These are phyloP conservation scores for Dynastes maya DNA, from an alignment of 2,888 invertebrate species.

Conservation along the genomic window DNA sequence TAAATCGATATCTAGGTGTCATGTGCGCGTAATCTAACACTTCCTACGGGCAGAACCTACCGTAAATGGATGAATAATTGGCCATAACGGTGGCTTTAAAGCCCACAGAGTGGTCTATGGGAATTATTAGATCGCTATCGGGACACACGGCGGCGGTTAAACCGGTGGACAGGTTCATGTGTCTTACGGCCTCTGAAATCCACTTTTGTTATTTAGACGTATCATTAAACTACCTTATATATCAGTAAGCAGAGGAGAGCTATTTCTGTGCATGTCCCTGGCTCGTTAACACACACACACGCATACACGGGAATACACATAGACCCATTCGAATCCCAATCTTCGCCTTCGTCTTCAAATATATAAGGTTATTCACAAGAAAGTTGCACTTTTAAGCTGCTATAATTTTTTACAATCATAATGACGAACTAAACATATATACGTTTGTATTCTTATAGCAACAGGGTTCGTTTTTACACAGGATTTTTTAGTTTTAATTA, in stretches of 20 bases:
- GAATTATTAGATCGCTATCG: conserved; percentile 59
- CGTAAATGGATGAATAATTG: conserved; percentile 60
- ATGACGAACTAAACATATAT: too few species aligned
- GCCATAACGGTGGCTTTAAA: conserved; percentile 58
- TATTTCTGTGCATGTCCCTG: conserved; percentile 50
- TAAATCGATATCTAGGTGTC: conserved; percentile 59
- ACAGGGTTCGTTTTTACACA: too few species aligned
- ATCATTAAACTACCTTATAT: conserved; percentile 50
- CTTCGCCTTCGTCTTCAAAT: conserved; percentile 18
- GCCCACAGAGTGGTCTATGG: conserved; percentile 56
- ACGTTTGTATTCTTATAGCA: too few species aligned
- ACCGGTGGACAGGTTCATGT: conserved; percentile 52
- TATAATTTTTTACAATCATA: too few species aligned
- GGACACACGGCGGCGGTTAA: conserved; percentile 45
- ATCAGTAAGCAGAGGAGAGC: conserved; percentile 44
- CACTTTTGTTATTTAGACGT: conserved; percentile 50
- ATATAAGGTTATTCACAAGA: not conserved
- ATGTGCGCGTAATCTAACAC: conserved; percentile 59
- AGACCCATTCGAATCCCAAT: conserved; percentile 28
- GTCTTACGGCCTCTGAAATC: conserved; percentile 51
- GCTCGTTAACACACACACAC: conserved; percentile 50
- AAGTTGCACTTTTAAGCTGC: conserved; percentile 5
- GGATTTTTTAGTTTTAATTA: too few species aligned
- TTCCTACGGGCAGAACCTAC: conserved; percentile 60
- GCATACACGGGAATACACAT: too few species aligned